These are phyloP conservation scores for Apocheima hispidaria DNA, from an alignment of 2,888 invertebrate species.

Conservation along the genomic window DNA sequence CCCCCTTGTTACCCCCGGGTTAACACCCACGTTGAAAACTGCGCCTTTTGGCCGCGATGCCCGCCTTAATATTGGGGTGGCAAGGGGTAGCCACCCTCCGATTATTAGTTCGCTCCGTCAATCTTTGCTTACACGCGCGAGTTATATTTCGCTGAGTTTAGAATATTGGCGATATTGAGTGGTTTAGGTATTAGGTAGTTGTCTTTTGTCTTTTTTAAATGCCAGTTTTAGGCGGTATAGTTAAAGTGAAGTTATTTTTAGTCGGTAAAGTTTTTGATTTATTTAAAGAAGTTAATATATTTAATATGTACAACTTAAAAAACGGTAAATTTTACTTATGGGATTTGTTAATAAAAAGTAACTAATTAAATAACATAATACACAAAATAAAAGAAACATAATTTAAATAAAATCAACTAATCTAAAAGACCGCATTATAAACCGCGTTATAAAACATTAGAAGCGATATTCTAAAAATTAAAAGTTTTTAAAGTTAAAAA, in stretches of 20 bases:
- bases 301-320: too few relatives aligned
- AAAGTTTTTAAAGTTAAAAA: too few relatives aligned
- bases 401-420: too few relatives aligned
- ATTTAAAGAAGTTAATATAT: too few relatives aligned
- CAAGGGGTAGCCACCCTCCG: conserved; percentile 49
- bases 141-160: conserved; percentile 34
- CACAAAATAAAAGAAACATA: too few relatives aligned
- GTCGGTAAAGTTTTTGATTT: neutral
- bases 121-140: conserved; percentile 48
- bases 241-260: neutral
- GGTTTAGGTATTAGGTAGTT: neutral
- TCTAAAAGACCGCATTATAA: too few relatives aligned
- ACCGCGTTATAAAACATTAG: too few relatives aligned
- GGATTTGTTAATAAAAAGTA: too few relatives aligned
- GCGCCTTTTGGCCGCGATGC: conserved; percentile 54
- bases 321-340: too few relatives aligned
- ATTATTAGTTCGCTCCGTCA: conserved; percentile 60
- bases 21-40: conserved; percentile 49
- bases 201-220: neutral
- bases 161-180: conserved; percentile 26
- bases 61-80: conserved; percentile 59
- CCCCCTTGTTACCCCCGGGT: conserved; percentile 49
- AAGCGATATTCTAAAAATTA: too few relatives aligned
- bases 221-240: neutral
- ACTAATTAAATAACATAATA: too few relatives aligned